Evolutionary conservation across 2,113 vertebrate genomes (phyloP).

Genomic region (Theristicus caerulescens): DNA sequence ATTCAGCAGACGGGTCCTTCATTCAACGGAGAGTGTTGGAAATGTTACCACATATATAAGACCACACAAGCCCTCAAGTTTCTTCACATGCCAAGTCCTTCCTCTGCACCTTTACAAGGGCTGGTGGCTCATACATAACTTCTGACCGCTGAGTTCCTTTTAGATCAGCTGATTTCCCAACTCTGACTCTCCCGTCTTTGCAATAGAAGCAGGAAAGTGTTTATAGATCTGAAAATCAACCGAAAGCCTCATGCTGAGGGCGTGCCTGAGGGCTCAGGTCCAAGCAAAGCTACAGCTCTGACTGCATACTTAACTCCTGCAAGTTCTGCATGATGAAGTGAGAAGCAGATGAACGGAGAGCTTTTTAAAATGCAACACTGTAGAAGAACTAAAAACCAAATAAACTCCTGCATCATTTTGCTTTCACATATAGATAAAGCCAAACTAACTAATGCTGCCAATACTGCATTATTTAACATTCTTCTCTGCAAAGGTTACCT

Average conservation of each 20-base stretch:
- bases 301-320: background rate
- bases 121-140: background rate
- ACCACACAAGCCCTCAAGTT: background rate
- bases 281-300: background rate
- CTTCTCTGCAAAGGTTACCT: background rate
- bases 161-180: background rate
- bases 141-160: background rate
- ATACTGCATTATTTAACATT: background rate
- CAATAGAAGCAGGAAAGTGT: background rate
- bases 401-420: background rate
- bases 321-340: background rate
- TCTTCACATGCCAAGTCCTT: background rate
- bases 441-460: background rate
- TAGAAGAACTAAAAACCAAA: background rate
- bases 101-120: background rate
- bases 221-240: background rate
- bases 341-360: background rate
- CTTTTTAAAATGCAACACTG: background rate
- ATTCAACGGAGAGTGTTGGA: background rate
- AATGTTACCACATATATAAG: background rate
- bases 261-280: rapidly evolving
- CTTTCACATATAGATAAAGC: background rate
- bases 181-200: background rate
- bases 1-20: background rate
- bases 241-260: background rate